Evolutionary conservation across 2,797 vertebrate species (phyloP), one percentile per base, ranked within the genome.

Genomic region (Sphenopsis melanotis): DNA sequence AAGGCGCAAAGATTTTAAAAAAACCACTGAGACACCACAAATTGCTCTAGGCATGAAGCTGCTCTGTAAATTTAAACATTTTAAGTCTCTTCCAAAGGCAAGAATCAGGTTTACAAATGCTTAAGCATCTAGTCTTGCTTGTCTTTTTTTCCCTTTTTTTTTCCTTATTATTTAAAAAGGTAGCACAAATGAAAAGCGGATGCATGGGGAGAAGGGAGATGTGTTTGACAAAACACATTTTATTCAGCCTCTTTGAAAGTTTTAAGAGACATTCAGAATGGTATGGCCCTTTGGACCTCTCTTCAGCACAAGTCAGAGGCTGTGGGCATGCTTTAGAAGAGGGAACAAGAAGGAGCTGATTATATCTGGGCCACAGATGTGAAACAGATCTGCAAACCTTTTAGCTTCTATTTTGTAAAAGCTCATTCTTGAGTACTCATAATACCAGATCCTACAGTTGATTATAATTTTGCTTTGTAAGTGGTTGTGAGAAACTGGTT

Each of bases 381-480:
- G 82, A 89, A 93, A 91, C 60, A 93, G 72, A 94, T 84, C 85
- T 87, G 68, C 47, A 80, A 83, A 94, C 68, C 83, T 96, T 93
- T 92, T 79, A 86, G 65, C 82, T 92, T 83, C 76, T 81, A 49
- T 76, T 94, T 93, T 84, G 80, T 88, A 79, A 91, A 95, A 92
- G 41, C 82, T 88, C 44, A 12, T 95, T 95, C 72, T 66, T 79
- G 41, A 91, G 56, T 81, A 70, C 63, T 84, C 30, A 60, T 79
- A 94, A 93, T 91, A 86, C 76, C 52, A 77, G 85, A 94, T 96
- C 77, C 64, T 88, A 86, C 30, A 56, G 59, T 72, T 91, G 86
- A 93, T 95, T 94, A 82, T 66, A 69, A 91, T 93, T 96, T 93
- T 74, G 63, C 89, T 90, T 82, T 91, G 39, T 89, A 95, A 93